These are phyloP conservation scores for Pitta sordida DNA, from an alignment of 2,113 vertebrate genomes.

Conservation along the genomic window DNA sequence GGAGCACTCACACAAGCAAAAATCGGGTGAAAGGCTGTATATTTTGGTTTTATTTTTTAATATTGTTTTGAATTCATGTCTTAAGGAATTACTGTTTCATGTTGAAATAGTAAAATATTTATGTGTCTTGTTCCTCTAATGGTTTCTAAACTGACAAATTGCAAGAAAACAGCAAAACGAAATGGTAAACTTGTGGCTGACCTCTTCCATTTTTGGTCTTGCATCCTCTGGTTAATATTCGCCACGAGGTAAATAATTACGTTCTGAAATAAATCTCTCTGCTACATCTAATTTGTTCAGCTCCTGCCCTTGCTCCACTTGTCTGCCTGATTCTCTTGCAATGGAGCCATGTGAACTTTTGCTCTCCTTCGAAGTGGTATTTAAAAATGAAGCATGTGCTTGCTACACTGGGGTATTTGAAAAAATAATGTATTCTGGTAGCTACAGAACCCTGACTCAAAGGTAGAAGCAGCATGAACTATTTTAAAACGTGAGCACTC, in stretches of 20 bases:
- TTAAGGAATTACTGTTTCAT: conserved; percentile 20
- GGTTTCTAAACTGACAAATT: conserved; percentile 8
- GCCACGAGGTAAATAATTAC: not conserved
- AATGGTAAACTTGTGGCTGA: not conserved
- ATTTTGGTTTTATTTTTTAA: not conserved
- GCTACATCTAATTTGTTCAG: not conserved
- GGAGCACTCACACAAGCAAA: not conserved
- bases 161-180: not conserved
- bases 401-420: not conserved
- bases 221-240: not conserved
- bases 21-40: not conserved
- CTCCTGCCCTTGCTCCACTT: not conserved
- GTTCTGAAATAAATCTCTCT: not conserved
- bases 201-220: not conserved
- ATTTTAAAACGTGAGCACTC: not conserved
- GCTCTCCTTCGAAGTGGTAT: conserved; percentile 31
- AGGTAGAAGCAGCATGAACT: not conserved
- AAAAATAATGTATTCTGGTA: not conserved
- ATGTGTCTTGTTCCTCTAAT: not conserved
- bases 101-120: conserved; percentile 48
- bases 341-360: conserved; percentile 41
- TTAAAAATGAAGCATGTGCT: conserved; percentile 40
- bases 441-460: not conserved
- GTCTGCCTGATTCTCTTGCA: not conserved
- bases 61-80: not conserved